A percentile compares a stretch with the other conserved stretches of the same genome.
phyloP scores from a whole-genome alignment of 2,888 invertebrate species.

The Monopis laevigella region DNA sequence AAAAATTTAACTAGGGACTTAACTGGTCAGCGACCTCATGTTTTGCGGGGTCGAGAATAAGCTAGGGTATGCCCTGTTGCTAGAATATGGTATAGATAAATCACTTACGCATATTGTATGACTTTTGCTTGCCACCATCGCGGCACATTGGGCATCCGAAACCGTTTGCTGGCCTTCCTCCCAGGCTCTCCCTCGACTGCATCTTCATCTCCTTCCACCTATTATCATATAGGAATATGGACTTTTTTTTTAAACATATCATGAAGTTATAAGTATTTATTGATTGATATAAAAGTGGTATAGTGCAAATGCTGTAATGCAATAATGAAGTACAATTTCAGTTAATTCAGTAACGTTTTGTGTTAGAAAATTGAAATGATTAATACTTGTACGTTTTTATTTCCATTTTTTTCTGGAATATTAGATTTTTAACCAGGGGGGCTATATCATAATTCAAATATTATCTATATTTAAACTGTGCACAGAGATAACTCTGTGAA shows the following conservation, averaged over 20 bases:
- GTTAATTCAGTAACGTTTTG: not conserved
- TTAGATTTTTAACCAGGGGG: not conserved
- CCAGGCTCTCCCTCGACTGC: slow-evolving; percentile 43
- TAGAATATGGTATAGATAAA: not conserved
- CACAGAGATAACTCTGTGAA: too few relatives aligned
- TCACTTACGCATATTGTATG: slow-evolving; percentile 58
- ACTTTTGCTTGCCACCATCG: slow-evolving; percentile 60
- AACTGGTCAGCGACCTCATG: too few relatives aligned
- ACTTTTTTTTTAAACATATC: too few relatives aligned
- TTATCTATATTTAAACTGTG: too few relatives aligned
- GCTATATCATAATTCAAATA: too few relatives aligned
- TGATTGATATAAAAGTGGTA: too few relatives aligned
- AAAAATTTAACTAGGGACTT: too few relatives aligned
- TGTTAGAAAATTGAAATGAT: not conserved
- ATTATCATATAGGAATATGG: too few relatives aligned
- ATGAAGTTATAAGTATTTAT: too few relatives aligned
- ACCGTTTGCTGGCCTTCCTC: slow-evolving; percentile 52
- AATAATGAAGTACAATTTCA: not conserved
- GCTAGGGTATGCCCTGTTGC: too few relatives aligned
- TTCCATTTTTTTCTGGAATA: not conserved
- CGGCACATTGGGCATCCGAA: slow-evolving; percentile 45
- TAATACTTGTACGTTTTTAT: not conserved
- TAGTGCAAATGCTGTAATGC: too few relatives aligned
- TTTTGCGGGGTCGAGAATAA: too few relatives aligned
- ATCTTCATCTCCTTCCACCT: slow-evolving; percentile 55